These are phyloP conservation scores for Littorina saxatilis DNA, from an alignment of 1,140 invertebrate genomes.

Conservation along the genomic window DNA sequence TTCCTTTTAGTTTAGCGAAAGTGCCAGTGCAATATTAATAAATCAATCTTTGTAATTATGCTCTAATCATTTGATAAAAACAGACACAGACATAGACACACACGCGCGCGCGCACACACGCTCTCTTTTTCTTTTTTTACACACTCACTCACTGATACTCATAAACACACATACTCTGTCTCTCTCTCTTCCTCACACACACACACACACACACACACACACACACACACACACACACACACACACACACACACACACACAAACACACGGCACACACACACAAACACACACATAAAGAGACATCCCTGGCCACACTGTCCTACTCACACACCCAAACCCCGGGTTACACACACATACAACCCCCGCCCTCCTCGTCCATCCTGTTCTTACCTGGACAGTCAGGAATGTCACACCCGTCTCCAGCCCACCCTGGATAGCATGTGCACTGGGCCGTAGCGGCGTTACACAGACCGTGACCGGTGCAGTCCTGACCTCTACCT, in stretches of 20 bases:
- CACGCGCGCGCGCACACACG: too few species aligned
- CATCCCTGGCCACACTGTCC: too few species aligned
- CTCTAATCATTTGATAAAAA: too few species aligned
- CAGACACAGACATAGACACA: too few species aligned
- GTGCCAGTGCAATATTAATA: too few species aligned
- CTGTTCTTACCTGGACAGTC: constrained; percentile 58
- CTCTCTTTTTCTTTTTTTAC: not conserved
- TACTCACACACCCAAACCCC: too few species aligned
- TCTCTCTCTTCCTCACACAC: not conserved
- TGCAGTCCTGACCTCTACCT: constrained; percentile 56
- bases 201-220: constrained; percentile 2
- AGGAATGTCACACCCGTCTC: constrained; percentile 54
- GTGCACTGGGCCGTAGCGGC: constrained; percentile 57
- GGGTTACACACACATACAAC: too few species aligned
- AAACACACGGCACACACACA: constrained; percentile 38
- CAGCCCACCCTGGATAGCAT: constrained; percentile 64
- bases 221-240: not conserved
- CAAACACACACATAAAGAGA: too few species aligned
- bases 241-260: not conserved
- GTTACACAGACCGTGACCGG: constrained; percentile 64
- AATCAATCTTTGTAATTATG: too few species aligned
- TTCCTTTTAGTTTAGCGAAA: too few species aligned
- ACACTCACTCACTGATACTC: not conserved
- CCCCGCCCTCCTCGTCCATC: too few species aligned
- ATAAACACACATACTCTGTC: constrained; percentile 11